Evolutionary conservation across 2,888 invertebrate genomes (phyloP), one percentile per base, ranked within the genome.

Genomic region (Oxyteleia sp.): DNA sequence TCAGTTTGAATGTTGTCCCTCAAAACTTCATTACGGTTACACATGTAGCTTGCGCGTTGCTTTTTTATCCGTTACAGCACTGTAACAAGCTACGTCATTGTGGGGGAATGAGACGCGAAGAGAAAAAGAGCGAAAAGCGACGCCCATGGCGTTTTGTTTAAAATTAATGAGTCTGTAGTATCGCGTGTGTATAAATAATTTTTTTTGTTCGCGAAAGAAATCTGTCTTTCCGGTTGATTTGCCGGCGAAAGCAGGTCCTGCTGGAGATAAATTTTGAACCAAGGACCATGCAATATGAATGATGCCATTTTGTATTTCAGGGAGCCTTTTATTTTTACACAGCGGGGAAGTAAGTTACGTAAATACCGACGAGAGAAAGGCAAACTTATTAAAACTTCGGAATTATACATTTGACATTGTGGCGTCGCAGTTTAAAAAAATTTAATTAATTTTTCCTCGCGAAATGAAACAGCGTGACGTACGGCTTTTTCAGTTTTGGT

Each of bases 11-110:
- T 88, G 88, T 88, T 90, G 87, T 88, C 87, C 86, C 86, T 87
- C 88, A 87, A 88, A 90, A 90, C 87, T 88, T 87, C 85, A 86
- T 89, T 90, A 87, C 80, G 74, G 74, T 63, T 64, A 74, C 61
- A 55, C 51, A 78, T 84, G 80, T 86, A 87, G 76, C 82, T 86
- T 84, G 83, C 74, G 47, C 80, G 76, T 55, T 41, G 64, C 74
- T 75, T 82, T 55, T 74, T 43, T 20, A 26, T 13, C 51, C 2
- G 15, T 49, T 43, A 26, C 29, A 57, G 7, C 1, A 10, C 57
- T 59, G 43, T 16, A 76, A 68, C 41, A 68, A 72, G 35, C n/a
- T 10, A 49, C 16, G 51, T 57, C 59, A 68, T 64, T 55, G 41
- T 35, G 23, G 11, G n/a, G 20, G 10, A 15, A 63, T 7, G 8